phyloP scores from a whole-genome alignment of 2,888 invertebrate genomes.

The Sarcophaga variegata region DNA sequence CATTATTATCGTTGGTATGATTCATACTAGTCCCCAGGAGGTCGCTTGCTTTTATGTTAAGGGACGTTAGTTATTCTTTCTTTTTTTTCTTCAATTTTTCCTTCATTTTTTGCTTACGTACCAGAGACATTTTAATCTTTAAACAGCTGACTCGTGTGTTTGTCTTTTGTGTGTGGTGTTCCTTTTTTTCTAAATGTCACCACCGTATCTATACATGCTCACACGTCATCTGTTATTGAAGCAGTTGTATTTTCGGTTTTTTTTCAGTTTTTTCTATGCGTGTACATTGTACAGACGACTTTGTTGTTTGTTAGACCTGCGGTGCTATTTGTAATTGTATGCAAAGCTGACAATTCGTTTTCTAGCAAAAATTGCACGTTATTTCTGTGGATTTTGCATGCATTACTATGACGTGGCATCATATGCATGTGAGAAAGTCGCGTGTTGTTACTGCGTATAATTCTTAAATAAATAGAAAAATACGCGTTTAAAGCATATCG shows the following conservation, averaged over 20 bases:
- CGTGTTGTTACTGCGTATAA: conserved; percentile 63
- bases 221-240: neutral
- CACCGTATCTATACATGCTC: conserved; percentile 18
- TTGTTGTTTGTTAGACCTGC: too few relatives aligned
- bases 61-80: conserved; percentile 43
- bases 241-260: neutral
- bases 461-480: conserved; percentile 21
- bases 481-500: neutral
- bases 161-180: neutral
- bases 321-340: too few relatives aligned
- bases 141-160: conserved; percentile 55
- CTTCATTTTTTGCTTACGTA: neutral
- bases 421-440: conserved; percentile 60
- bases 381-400: too few relatives aligned
- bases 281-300: too few relatives aligned
- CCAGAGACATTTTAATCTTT: conserved; percentile 43
- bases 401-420: too few relatives aligned
- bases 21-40: conserved; percentile 64
- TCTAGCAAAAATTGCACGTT: too few relatives aligned
- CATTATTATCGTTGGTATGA: conserved; percentile 40
- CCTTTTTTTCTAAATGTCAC: conserved; percentile 58
- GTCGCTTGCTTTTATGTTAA: conserved; percentile 51
- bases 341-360: too few relatives aligned
- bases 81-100: neutral
- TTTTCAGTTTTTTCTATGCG: too few relatives aligned